Base-by-base conservation (phyloP, 2,113 vertebrate genomes). In the Bubalus kerabau region DNA sequence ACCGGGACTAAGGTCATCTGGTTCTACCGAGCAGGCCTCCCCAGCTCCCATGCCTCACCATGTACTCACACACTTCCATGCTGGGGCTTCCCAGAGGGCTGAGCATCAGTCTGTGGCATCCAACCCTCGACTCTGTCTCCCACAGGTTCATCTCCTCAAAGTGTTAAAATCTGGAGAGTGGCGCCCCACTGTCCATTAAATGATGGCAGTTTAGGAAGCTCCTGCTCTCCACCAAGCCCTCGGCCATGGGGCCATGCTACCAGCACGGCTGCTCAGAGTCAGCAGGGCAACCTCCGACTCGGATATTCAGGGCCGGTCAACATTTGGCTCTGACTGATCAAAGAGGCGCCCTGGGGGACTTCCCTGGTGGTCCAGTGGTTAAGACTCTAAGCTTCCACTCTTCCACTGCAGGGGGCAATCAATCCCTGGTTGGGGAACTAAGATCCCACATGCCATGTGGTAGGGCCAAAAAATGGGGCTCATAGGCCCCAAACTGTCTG, bases 1-100 rank as follows among this genome's bases (percentile, higher is more conserved):
- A 46, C 10, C 0, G 0, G 60, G 14, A 54, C 46, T 10, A 76
- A 17, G 4, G 46, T 21, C 17, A 30, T 10, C 50, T 0, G 1
- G 19, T 17, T 50, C 56, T 90, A 7, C 12, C 13, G 13, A 88
- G 64, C 30, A 36, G 40, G 30, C 57, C 56, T 54, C 23, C 43
- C n/a, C 19, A 81, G 13, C 19, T 93, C 30, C 81, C 62, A 4
- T 7, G 2, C 54, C 16, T 54, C 30, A 71, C 59, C 59, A 28
- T 7, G 40, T 46, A 60, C 30, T 30, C 43, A 23, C 6, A 43
- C 26, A 30, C 52, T 32, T 30, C 48, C 76, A 48, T 1, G 12
- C 23, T 30, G 8, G 32, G 54, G 19, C 26, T 60, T 83, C 30
- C 12, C 32, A 59, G 62, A 82, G 40, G 46, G 43, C 43, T 52